phyloP scores from a whole-genome alignment of 2,797 vertebrate genomes.

The Melanitta fusca region DNA sequence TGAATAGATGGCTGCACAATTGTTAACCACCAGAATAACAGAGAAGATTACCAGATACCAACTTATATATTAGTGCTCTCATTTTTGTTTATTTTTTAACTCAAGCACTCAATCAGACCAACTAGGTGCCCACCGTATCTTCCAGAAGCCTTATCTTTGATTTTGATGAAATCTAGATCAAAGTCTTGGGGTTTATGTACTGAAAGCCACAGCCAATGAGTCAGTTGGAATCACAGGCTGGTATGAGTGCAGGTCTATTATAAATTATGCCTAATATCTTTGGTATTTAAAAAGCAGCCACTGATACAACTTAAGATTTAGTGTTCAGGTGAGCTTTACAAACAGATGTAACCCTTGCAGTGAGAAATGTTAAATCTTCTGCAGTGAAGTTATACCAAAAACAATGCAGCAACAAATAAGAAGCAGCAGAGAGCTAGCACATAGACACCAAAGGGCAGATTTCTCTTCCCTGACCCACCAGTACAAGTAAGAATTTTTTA shows the following conservation, averaged over 20 bases:
- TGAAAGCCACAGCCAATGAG: background rate
- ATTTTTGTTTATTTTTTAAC: background rate
- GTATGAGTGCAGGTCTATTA: background rate
- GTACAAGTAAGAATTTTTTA: background rate
- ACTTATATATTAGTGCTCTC: background rate
- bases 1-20: background rate
- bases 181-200: background rate
- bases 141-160: background rate
- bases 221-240: background rate
- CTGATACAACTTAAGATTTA: background rate
- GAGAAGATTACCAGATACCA: background rate
- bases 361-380: background rate
- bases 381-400: background rate
- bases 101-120: fast-evolving
- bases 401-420: background rate
- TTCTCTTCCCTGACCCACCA: background rate
- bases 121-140: background rate
- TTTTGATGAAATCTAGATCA: background rate
- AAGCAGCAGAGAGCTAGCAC: background rate
- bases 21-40: background rate
- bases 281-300: background rate
- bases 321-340: background rate
- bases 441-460: background rate
- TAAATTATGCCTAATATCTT: background rate
- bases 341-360: background rate